Conservation (phyloP, 2,113 vertebrate genomes). For the Otolemur garnettii region DNA sequence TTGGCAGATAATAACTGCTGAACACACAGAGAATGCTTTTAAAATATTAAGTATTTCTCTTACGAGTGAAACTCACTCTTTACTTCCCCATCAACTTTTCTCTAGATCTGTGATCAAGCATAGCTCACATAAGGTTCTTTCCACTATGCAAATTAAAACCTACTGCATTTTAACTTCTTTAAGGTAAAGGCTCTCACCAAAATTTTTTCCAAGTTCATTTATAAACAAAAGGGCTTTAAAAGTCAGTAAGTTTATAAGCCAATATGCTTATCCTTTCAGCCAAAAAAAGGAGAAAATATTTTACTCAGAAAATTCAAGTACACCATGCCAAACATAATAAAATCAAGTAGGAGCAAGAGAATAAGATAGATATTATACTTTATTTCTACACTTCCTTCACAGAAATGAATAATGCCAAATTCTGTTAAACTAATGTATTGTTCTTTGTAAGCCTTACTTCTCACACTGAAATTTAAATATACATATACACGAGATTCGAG, state of each 20-base stretch:
- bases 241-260: conserved; percentile 20
- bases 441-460: conserved; percentile 24
- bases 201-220: conserved; percentile 45
- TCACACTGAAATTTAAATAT: conserved; percentile 48
- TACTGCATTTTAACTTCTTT: background rate
- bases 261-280: conserved; percentile 21
- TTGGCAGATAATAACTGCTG: background rate
- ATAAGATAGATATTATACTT: background rate
- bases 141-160: conserved; percentile 66
- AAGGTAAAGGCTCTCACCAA: conserved; percentile 30
- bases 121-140: conserved; percentile 13
- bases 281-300: conserved; percentile 42
- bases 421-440: background rate
- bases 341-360: background rate
- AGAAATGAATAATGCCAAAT: conserved; percentile 41
- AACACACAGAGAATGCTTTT: conserved; percentile 21
- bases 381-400: background rate
- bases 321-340: conserved; percentile 37
- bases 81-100: conserved; percentile 45
- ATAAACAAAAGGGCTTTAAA: conserved; percentile 50
- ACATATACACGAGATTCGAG: background rate
- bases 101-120: conserved; percentile 14
- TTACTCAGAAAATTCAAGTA: conserved; percentile 44
- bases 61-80: conserved; percentile 65
- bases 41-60: conserved; percentile 41